These are phyloP conservation scores for Leuciscus idus DNA, from an alignment of 2,113 vertebrate genomes.

Conservation along the genomic window DNA sequence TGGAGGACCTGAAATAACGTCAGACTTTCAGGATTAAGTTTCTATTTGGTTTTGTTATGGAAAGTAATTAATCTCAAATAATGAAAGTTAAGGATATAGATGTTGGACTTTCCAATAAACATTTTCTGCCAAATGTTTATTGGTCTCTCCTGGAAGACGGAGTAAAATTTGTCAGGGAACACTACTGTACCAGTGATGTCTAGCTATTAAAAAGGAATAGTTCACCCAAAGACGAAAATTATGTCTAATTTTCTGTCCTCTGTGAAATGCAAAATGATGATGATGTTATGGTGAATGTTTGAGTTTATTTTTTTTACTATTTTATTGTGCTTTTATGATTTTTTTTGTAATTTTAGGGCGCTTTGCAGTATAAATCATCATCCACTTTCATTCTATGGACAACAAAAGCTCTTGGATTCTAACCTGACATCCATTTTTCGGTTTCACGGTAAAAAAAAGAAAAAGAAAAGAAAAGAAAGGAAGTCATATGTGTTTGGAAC, in stretches of 20 bases:
- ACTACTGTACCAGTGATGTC: neutral
- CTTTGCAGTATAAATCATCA: neutral
- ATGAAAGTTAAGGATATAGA: neutral
- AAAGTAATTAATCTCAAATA: neutral
- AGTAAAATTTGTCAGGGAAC: neutral
- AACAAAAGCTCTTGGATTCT: neutral
- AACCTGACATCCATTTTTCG: neutral
- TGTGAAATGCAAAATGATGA: neutral
- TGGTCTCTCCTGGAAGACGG: conserved; percentile 4
- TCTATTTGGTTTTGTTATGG: neutral
- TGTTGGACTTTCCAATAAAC: neutral
- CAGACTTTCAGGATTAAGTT: neutral
- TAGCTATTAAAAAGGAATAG: neutral
- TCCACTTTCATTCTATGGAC: neutral
- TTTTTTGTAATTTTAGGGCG: neutral
- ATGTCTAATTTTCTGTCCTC: neutral
- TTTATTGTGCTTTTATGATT: neutral
- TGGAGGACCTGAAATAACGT: neutral
- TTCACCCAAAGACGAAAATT: neutral
- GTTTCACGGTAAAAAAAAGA: neutral
- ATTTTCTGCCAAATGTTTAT: neutral
- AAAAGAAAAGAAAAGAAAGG: neutral
- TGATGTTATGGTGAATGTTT: neutral
- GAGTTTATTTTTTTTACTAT: neutral
- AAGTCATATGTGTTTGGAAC: neutral